Evolutionary conservation across 37 sponge, comb jelly and placozoan genomes (phyloP).

Genomic region (Cladorhizidae sp.): DNA sequence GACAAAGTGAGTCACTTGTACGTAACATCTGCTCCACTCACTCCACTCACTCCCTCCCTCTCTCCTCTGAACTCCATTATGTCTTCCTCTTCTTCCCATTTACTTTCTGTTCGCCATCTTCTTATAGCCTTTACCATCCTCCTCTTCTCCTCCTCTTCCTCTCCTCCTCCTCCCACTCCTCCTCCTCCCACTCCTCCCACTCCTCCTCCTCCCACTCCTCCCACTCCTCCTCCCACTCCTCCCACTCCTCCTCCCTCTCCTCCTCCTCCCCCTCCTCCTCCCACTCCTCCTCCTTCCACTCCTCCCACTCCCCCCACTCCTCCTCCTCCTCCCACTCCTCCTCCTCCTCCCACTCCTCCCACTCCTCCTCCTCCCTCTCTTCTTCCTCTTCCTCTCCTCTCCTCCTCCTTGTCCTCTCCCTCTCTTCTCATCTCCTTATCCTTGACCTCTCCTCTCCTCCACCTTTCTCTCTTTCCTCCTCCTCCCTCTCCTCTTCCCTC

Average conservation of each 20-base stretch:
- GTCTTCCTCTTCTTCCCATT: too few relatives aligned
- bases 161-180: slow-evolving; percentile 6
- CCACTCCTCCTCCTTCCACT: too few relatives aligned
- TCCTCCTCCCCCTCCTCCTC: too few relatives aligned
- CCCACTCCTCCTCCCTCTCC: not conserved
- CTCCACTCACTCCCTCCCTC: slow-evolving; percentile 9
- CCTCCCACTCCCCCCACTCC: too few relatives aligned
- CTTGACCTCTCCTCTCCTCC: not conserved
- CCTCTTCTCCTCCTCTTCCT: not conserved
- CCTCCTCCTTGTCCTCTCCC: not conserved
- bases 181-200: too few relatives aligned
- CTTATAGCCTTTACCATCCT: not conserved
- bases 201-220: not conserved
- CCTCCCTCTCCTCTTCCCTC: not conserved
- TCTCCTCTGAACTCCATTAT: slow-evolving; percentile 7
- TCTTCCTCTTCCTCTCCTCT: not conserved
- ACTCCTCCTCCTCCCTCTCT: not conserved
- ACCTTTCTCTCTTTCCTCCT: not conserved
- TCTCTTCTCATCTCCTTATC: not conserved
- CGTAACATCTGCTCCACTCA: not conserved
- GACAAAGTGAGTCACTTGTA: slow-evolving; percentile 76
- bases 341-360: not conserved
- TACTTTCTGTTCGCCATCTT: not conserved
- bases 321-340: not conserved
- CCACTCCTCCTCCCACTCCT: too few relatives aligned